These are phyloP conservation scores for Chloropsis hardwickii DNA, from an alignment of 2,113 vertebrate species.

Conservation along the genomic window DNA sequence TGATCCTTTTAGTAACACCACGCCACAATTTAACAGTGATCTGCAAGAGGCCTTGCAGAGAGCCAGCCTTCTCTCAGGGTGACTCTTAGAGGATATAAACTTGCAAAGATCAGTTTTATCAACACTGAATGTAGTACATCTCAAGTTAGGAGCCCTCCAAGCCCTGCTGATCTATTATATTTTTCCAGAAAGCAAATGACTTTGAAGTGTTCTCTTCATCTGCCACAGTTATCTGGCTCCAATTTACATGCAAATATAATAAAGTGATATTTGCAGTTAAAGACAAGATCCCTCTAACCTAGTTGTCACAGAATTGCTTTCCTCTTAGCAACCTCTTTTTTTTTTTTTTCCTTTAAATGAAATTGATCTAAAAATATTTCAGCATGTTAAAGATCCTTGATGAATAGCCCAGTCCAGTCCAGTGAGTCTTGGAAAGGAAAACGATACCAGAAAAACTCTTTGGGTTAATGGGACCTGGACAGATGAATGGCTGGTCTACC, in stretches of 20 bases:
- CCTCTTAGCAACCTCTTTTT: background rate
- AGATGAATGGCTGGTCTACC: background rate
- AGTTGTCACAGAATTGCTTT: background rate
- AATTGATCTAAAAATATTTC: background rate
- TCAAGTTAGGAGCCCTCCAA: background rate
- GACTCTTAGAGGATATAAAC: background rate
- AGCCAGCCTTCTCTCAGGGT: background rate
- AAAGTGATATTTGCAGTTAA: background rate
- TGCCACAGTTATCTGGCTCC: background rate
- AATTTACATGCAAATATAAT: constrained; percentile 6
- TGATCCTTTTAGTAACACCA: background rate
- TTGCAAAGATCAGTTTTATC: background rate
- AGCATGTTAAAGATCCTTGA: background rate
- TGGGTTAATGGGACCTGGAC: background rate
- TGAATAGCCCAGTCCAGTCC: background rate
- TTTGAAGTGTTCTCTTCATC: background rate
- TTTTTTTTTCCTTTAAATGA: background rate
- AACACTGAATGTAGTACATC: background rate
- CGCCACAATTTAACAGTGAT: background rate
- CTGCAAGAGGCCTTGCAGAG: background rate
- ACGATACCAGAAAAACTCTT: background rate
- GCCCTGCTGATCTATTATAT: background rate
- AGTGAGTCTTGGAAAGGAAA: background rate
- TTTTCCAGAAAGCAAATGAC: background rate
- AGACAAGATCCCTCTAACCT: background rate